phyloP scores from a whole-genome alignment of 2,113 vertebrate genomes.

The Chauna torquata region DNA sequence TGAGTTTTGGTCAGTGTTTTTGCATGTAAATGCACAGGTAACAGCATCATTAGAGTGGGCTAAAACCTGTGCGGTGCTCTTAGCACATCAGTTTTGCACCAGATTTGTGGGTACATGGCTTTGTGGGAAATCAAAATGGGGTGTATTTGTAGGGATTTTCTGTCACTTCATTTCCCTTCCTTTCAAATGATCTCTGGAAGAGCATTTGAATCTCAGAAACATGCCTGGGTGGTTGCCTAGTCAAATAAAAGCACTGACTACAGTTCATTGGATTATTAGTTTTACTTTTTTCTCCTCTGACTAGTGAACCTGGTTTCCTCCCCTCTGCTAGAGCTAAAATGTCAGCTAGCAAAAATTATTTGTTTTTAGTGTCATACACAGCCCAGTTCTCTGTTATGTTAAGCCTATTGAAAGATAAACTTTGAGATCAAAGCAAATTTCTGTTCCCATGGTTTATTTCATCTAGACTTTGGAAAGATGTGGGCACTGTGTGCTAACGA shows the following conservation, averaged over 20 bases:
- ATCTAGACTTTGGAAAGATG: neutral
- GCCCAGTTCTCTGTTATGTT: neutral
- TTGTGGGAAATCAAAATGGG: neutral
- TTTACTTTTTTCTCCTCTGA: neutral
- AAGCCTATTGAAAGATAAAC: conserved; percentile 35
- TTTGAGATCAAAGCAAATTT: conserved; percentile 45
- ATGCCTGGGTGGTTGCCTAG: neutral
- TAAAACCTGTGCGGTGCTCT: neutral
- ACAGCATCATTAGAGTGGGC: neutral
- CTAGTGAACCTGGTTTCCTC: neutral
- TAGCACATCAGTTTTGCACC: neutral
- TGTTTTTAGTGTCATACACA: neutral
- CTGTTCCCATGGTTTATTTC: conserved; percentile 35
- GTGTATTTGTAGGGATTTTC: neutral
- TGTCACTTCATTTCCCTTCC: neutral
- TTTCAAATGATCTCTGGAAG: neutral
- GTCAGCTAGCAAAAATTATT: neutral
- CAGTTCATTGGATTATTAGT: neutral
- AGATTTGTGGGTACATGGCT: neutral
- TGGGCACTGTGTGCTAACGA: neutral
- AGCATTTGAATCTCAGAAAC: neutral
- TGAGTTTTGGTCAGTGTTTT: neutral
- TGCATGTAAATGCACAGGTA: neutral
- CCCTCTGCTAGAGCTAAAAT: neutral
- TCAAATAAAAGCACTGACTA: neutral